Evolutionary conservation across 2,113 vertebrate species (phyloP).

Genomic region (rabbit (Oryctolagus cuniculus)): DNA sequence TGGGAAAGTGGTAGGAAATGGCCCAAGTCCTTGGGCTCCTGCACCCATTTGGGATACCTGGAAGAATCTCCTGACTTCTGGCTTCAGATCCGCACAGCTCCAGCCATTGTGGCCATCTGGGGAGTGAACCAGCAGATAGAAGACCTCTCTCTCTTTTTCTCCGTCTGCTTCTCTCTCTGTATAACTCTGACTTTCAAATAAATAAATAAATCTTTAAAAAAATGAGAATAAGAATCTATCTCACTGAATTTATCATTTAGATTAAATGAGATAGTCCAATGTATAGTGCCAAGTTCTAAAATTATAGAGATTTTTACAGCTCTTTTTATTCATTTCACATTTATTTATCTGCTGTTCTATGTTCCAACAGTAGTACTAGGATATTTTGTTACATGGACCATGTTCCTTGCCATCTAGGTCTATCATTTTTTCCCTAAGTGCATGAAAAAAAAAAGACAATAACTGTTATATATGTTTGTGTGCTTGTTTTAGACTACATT

Average conservation of each 20-base stretch:
- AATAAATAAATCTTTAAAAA: too few relatives aligned
- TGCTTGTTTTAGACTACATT: constrained; percentile 24
- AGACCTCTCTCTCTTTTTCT: too few relatives aligned
- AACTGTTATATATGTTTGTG: background rate
- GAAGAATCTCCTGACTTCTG: too few relatives aligned
- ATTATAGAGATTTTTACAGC: constrained; percentile 33
- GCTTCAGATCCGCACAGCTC: too few relatives aligned
- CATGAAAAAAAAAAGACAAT: background rate
- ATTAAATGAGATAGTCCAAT: constrained; percentile 52
- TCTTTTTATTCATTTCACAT: background rate
- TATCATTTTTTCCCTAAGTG: background rate
- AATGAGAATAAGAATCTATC: constrained; percentile 4
- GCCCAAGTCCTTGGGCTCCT: too few relatives aligned
- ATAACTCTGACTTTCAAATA: too few relatives aligned
- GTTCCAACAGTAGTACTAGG: background rate
- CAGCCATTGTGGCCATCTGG: too few relatives aligned
- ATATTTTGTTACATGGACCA: background rate
- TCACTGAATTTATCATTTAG: constrained; percentile 23
- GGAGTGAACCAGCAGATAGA: too few relatives aligned
- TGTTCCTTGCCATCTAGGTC: background rate
- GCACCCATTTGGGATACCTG: too few relatives aligned
- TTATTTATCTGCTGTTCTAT: constrained; percentile 34
- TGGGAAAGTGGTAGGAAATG: too few relatives aligned
- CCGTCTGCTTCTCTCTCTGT: too few relatives aligned
- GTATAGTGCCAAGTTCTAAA: background rate